Evolutionary conservation across 2,113 vertebrate genomes (phyloP).

Genomic region (Pandion haliaetus): DNA sequence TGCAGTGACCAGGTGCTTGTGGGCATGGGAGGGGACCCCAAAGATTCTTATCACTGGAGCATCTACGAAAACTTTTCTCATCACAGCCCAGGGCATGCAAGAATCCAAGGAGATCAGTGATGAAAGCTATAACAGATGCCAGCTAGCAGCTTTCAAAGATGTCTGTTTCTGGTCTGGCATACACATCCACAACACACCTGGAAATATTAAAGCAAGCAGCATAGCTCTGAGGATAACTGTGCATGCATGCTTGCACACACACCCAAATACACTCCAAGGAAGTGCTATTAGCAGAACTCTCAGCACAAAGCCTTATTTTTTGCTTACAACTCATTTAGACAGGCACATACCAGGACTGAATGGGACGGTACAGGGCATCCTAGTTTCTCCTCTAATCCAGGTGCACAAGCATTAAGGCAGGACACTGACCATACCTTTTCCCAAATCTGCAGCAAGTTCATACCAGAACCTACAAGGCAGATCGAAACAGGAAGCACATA

Average conservation of each 20-base stretch:
- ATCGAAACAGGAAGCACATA: background rate
- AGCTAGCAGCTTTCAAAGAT: background rate
- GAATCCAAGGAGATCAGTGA: background rate
- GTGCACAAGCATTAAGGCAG: constrained; percentile 84
- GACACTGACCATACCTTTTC: constrained; percentile 80
- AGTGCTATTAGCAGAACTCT: background rate
- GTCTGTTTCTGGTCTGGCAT: background rate
- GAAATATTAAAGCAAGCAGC: background rate
- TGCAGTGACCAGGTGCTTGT: background rate
- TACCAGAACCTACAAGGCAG: constrained; percentile 86
- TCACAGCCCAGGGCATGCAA: background rate
- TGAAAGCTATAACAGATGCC: background rate
- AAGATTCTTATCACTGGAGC: background rate
- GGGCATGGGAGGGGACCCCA: background rate
- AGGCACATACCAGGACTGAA: constrained; percentile 80
- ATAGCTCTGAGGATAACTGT: background rate
- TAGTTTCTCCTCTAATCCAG: constrained; percentile 77
- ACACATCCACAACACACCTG: background rate
- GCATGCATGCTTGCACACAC: accelerated
- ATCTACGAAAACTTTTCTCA: background rate
- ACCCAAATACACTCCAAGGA: background rate
- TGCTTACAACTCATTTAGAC: background rate
- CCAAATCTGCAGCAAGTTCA: constrained; percentile 91
- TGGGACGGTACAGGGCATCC: constrained; percentile 75
- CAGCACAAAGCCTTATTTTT: background rate